Evolutionary conservation across 2,797 vertebrate genomes (phyloP).

Genomic region (Antrozous pallidus): DNA sequence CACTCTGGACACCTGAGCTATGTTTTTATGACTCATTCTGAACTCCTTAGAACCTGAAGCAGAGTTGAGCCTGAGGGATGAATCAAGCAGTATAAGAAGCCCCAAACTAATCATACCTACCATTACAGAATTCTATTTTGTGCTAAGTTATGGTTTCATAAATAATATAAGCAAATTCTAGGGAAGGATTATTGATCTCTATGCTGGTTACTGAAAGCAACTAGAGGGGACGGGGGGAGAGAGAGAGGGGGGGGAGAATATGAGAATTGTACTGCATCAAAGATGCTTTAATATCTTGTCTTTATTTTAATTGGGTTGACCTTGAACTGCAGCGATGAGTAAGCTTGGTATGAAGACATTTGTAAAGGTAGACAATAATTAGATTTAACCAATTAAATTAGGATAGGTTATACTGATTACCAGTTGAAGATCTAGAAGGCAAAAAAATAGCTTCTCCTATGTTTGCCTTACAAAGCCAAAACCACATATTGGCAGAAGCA

Average conservation of each 20-base stretch:
- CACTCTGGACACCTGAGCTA: not conserved
- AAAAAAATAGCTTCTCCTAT: conserved; percentile 35
- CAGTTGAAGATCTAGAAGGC: conserved; percentile 13
- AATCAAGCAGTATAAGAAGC: not conserved
- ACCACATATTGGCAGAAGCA: conserved; percentile 62
- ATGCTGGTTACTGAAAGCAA: not conserved
- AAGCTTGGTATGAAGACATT: not conserved
- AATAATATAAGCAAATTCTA: not conserved
- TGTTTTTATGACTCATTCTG: not conserved
- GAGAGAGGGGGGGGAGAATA: rapidly evolving
- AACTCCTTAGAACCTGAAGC: not conserved
- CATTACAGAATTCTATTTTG: not conserved
- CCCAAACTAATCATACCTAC: not conserved
- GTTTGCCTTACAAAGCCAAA: conserved; percentile 57
- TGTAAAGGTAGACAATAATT: not conserved
- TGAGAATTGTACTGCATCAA: not conserved
- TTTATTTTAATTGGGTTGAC: not conserved
- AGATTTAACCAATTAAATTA: not conserved
- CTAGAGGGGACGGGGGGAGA: too few relatives aligned
- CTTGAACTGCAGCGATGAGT: not conserved
- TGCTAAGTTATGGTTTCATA: not conserved
- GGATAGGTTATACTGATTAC: conserved; percentile 23
- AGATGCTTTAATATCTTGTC: not conserved
- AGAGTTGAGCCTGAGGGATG: not conserved
- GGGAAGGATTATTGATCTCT: not conserved